A percentile compares a stretch with the other conserved stretches of the same genome.
phyloP scores from a whole-genome alignment of 2,797 vertebrate species.

The Sebastes goodei region DNA sequence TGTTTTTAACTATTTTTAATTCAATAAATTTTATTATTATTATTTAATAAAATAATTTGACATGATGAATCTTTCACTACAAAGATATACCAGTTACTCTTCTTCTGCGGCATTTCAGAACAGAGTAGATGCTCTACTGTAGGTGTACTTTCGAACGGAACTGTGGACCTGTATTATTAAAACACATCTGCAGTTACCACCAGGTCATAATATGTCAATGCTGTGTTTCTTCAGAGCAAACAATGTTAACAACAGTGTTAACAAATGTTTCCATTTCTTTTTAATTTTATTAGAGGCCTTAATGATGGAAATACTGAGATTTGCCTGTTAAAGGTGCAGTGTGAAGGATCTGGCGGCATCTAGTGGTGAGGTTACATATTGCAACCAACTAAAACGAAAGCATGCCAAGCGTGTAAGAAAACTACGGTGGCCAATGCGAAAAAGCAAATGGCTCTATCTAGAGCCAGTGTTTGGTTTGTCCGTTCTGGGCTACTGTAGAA shows the following conservation, averaged over 20 bases:
- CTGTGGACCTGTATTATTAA: neutral
- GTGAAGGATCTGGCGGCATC: neutral
- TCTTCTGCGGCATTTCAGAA: neutral
- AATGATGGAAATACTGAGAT: neutral
- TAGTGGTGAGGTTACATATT: neutral
- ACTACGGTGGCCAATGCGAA: fast-evolving
- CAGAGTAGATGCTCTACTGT: neutral
- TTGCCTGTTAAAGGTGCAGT: neutral
- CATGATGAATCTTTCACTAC: neutral
- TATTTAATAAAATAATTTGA: neutral
- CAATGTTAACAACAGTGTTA: neutral
- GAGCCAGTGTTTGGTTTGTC: neutral
- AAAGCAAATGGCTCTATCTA: too few species aligned
- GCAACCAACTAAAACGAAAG: neutral
- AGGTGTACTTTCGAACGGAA: neutral
- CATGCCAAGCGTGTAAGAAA: too few species aligned
- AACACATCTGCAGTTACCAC: neutral
- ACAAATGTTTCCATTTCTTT: neutral
- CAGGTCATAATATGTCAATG: neutral
- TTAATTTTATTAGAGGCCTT: neutral
- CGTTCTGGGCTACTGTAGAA: neutral
- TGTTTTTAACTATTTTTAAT: too few species aligned
- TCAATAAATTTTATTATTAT: fast-evolving
- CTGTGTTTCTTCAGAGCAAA: neutral
- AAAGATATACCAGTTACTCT: neutral